Base-by-base conservation (phyloP, 1,140 invertebrate species). In the Magallana ariakensis region DNA sequence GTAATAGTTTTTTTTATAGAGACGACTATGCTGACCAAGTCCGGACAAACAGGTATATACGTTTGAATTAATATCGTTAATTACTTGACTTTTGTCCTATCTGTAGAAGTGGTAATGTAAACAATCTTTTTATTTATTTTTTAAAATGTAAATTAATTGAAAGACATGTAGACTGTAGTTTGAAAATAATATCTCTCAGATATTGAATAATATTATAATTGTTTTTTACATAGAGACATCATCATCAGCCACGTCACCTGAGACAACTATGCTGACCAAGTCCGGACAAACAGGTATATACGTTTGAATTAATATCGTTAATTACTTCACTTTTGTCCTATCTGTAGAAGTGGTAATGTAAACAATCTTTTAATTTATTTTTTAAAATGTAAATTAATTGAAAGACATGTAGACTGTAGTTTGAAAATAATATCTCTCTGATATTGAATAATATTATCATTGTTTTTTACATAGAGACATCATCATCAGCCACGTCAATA, bases 81-180 rank as follows among this genome's bases (percentile, higher is more conserved):
- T 60, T 60, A 60, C 58, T 60, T 60, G 58, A 60, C 58, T 60
- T 60, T 60, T 10, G 8, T 60, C 19, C 15, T 60, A 15, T 60
- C 15, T 60, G 7, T 46, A 46, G 58, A 60, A 15, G 58, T 60
- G 58, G 16, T 60, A 60, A 60, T 60, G 58, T 60, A 60, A 60
- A 60, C 58, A 60, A 60, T 60, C 58, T 13, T 60, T 60, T 60
- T 60, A 19, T 60, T 60, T n/a, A 15, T 60, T 60, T 60, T 60
- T 60, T 60, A 0, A 60, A 60, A 60, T 60, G 58, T 60, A 60
- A 60, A 60, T 60, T 15, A 60, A 60, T 11, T 11, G 58, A 60
- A 60, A 60, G 58, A 60, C 58, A 60, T 60, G 58, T 60, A 60
- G 11, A 60, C 58, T 60, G 58, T 60, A 60, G 58, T 60, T 60